Conservation (phyloP, 2,113 vertebrate genomes). For the Camelus bactrianus region DNA sequence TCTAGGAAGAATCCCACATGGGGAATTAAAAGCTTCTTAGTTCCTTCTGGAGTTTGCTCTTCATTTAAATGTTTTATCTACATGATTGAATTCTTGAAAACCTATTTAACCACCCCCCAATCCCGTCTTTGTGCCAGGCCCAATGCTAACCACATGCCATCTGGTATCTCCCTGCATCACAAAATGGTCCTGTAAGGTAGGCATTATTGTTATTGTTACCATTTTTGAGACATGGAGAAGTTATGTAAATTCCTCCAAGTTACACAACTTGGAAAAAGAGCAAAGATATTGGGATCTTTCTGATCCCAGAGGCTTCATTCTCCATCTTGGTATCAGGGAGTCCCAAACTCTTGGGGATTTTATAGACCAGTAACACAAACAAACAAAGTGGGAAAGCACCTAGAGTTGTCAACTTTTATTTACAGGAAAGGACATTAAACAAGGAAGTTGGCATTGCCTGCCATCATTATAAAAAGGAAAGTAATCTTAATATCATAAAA, state of each 20-base stretch:
- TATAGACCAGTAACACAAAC: not conserved
- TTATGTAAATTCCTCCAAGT: not conserved
- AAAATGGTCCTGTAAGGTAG: not conserved
- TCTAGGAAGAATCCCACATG: not conserved
- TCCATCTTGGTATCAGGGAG: not conserved
- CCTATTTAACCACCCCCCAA: not conserved
- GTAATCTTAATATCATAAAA: conserved; percentile 16
- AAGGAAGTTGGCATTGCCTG: not conserved
- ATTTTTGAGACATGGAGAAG: not conserved
- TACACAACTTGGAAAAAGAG: not conserved
- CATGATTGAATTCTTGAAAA: not conserved
- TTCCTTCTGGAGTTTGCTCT: not conserved
- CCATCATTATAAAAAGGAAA: not conserved
- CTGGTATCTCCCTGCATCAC: not conserved
- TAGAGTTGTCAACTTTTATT: not conserved
- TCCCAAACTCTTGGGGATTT: not conserved
- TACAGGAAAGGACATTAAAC: not conserved
- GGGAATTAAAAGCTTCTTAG: not conserved
- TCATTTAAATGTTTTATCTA: not conserved
- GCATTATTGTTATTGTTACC: not conserved
- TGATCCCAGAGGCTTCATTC: not conserved
- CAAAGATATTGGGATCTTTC: not conserved
- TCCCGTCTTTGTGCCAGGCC: conserved; percentile 4
- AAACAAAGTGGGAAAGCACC: not conserved
- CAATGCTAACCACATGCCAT: not conserved